A percentile compares a stretch with the other conserved stretches of the same genome.
phyloP scores from a whole-genome alignment of 2,113 vertebrate species.

The Gymnobelideus leadbeateri region DNA sequence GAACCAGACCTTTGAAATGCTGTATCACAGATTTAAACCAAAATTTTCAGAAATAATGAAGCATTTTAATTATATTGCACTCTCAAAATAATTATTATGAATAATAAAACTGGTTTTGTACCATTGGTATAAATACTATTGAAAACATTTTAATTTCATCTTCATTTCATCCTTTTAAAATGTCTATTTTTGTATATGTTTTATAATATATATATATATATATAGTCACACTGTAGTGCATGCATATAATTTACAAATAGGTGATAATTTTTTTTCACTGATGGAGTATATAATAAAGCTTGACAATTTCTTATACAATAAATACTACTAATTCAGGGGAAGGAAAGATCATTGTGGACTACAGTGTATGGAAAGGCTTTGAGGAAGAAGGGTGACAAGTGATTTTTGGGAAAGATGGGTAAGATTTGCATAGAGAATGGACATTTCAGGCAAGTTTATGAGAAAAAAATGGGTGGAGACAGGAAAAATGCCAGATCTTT shows the following conservation, averaged over 20 bases:
- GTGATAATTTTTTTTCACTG: neutral
- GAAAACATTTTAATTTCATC: neutral
- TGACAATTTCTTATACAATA: neutral
- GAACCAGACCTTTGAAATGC: neutral
- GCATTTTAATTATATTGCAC: neutral
- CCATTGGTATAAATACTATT: neutral
- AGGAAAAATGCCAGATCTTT: neutral
- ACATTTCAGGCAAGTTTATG: neutral
- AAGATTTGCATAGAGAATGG: neutral
- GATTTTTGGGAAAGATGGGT: neutral
- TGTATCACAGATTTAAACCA: neutral
- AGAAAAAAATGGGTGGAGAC: neutral
- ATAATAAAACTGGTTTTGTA: neutral
- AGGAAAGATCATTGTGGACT: neutral
- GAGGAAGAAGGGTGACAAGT: neutral
- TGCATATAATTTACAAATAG: neutral
- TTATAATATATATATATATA: neutral
- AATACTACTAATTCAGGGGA: neutral
- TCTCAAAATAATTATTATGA: neutral
- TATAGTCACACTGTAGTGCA: neutral
- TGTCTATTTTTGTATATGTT: neutral
- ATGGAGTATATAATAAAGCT: neutral
- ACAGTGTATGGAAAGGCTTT: neutral
- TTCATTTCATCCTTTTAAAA: neutral
- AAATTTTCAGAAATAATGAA: neutral